Conservation (phyloP, 2,113 vertebrate species). For the Microcebus griseorufus region DNA sequence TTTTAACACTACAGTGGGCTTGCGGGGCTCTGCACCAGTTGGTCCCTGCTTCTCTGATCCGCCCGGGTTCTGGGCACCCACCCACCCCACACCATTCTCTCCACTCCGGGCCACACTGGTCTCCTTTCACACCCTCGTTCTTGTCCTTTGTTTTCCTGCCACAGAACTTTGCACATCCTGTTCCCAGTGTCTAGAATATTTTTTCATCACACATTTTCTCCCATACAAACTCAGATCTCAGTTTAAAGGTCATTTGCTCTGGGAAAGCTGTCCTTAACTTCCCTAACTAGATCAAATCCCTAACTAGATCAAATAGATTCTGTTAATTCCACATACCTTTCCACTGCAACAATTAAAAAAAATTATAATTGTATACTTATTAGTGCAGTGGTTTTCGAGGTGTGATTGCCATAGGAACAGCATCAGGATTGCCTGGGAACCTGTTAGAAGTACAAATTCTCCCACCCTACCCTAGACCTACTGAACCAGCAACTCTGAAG, state of each 20-base stretch:
- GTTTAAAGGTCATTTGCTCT: not conserved
- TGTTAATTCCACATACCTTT: not conserved
- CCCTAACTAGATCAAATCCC: not conserved
- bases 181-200: not conserved
- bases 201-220: not conserved
- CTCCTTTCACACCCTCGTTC: not conserved
- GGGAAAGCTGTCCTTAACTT: not conserved
- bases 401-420: no score
- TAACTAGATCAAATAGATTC: not conserved
- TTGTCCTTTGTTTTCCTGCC: not conserved
- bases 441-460: not conserved
- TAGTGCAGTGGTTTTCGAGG: not conserved
- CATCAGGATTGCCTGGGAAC: fast-evolving
- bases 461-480: fast-evolving
- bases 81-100: not conserved
- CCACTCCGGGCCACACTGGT: fast-evolving
- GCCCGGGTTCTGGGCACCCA: fast-evolving
- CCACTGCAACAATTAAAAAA: not conserved
- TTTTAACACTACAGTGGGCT: not conserved
- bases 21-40: fast-evolving
- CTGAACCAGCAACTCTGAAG: not conserved
- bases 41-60: not conserved
- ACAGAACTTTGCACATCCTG: not conserved
- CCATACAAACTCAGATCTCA: not conserved
- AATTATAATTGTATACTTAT: not conserved